Evolutionary conservation across 2,113 vertebrate species (phyloP), one percentile per base, ranked within the genome.

Genomic region (Planiliza haematocheilus): DNA sequence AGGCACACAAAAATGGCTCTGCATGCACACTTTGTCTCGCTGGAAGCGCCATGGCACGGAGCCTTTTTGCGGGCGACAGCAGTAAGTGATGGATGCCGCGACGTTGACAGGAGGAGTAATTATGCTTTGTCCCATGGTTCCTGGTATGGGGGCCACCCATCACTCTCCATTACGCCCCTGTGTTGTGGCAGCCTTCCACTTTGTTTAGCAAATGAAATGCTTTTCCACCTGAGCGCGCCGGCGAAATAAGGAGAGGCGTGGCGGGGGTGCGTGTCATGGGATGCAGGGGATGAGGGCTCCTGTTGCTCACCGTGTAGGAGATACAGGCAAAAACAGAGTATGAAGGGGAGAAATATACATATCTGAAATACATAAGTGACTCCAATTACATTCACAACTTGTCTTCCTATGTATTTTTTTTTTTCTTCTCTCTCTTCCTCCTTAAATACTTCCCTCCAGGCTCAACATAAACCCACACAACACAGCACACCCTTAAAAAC

Each of bases 151-250:
- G 92, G 60, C 79, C 75, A 80, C 84, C 87, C 85, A 92, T 94
- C 94, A 93, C 77, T 93, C 91, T 94, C 91, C 86, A 88, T 94
- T 94, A 92, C 60, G 51, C 63, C 70, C 82, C 80, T 86, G 73
- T 78, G 86, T 71, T 94, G 88, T 92, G 88, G 62, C 85, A 93
- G 77, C 86, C 76, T 90, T 90, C 86, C 82, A 84, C 81, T 94
- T 93, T 94, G 92, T 94, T 92, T 90, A 91, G 88, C 77, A 93
- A 93, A 93, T 91, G 48, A 93, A 94, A 93, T 85, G 71, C 53
- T 93, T 94, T 91, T 92, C 87, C 84, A 91, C 89, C 77, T 87
- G 77, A 91, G 72, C 56, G 78, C 76, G 42, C 67, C 4, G 8
- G 41, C 72, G 80, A 84, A 89, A 88, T 84, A 75, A 86, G 65